Evolutionary conservation across 2,888 invertebrate genomes (phyloP).

Genomic region (Nebria salina): DNA sequence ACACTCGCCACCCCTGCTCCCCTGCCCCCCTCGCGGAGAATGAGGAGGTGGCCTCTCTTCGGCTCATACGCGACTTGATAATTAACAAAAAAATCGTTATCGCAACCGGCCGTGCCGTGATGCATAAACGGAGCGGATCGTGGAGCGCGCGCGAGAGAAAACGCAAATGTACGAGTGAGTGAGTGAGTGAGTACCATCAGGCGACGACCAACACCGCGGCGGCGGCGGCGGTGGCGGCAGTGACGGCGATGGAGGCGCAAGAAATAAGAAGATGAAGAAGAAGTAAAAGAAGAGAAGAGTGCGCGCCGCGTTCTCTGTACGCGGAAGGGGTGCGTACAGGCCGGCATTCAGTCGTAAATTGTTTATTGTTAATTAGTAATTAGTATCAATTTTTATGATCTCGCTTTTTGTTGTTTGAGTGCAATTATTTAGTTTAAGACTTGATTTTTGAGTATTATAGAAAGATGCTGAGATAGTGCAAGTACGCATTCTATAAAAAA

Average conservation of each 20-base stretch:
- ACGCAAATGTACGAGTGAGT: conserved; percentile 5
- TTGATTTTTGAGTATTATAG: too few species aligned
- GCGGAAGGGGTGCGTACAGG: conserved; percentile 35
- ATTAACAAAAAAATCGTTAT: conserved; percentile 65
- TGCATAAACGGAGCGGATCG: conserved; percentile 59
- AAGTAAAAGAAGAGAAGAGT: conserved; percentile 29
- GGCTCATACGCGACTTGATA: conserved; percentile 64
- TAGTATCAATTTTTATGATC: neutral
- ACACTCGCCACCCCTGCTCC: neutral
- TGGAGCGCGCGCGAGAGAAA: conserved; percentile 5
- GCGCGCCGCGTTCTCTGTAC: conserved; percentile 13
- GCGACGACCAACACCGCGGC: neutral
- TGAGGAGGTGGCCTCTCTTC: conserved; percentile 53
- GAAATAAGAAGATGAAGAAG: conserved; percentile 24
- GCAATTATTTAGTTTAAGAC: neutral
- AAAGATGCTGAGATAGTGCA: too few species aligned
- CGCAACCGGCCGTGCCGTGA: conserved; percentile 62
- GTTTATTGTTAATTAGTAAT: neutral
- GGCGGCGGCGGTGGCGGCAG: conserved; percentile 7
- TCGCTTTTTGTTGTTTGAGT: neutral
- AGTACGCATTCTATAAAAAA: too few species aligned
- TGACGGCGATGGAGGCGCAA: conserved; percentile 14
- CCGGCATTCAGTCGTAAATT: neutral
- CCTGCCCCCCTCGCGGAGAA: conserved; percentile 47
- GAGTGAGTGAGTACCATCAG: conserved; percentile 4